Conservation (phyloP, 2,888 invertebrate species). For the Erebia epiphron region DNA sequence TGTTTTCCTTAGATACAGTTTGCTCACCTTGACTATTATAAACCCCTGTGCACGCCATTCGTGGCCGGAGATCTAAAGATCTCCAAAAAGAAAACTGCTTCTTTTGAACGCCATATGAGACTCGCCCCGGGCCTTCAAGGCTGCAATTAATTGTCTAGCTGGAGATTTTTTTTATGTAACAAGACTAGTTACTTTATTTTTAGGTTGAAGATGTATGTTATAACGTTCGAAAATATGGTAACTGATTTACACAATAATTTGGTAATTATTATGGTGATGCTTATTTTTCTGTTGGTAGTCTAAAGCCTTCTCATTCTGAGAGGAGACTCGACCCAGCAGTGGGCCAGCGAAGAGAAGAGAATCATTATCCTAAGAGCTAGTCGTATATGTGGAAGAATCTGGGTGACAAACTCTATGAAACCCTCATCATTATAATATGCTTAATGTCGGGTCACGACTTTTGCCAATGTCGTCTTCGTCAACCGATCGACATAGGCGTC, state of each 20-base stretch:
- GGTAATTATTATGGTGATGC: too few relatives aligned
- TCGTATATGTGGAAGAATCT: too few relatives aligned
- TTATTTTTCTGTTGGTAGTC: too few relatives aligned
- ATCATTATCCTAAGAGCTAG: too few relatives aligned
- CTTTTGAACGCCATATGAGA: slow-evolving; percentile 18
- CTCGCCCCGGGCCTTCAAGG: slow-evolving; percentile 17
- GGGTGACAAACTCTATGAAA: too few relatives aligned
- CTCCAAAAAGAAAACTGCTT: slow-evolving; percentile 16
- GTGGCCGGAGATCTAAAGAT: slow-evolving; percentile 13
- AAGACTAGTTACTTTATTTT: neutral
- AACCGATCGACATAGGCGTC: too few relatives aligned
- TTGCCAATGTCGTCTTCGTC: too few relatives aligned
- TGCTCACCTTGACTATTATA: slow-evolving; percentile 5
- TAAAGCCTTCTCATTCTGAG: too few relatives aligned
- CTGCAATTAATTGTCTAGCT: slow-evolving; percentile 16
- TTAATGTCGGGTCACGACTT: too few relatives aligned
- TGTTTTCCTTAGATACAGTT: neutral
- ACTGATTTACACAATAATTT: neutral
- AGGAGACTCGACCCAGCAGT: too few relatives aligned
- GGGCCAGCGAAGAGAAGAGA: too few relatives aligned
- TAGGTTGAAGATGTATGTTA: neutral
- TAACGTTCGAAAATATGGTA: neutral
- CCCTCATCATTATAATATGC: too few relatives aligned
- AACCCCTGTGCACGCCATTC: slow-evolving; percentile 6
- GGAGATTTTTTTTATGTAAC: neutral